phyloP scores from a whole-genome alignment of 2,888 invertebrate species.

The Stenolophus ochropezus region DNA sequence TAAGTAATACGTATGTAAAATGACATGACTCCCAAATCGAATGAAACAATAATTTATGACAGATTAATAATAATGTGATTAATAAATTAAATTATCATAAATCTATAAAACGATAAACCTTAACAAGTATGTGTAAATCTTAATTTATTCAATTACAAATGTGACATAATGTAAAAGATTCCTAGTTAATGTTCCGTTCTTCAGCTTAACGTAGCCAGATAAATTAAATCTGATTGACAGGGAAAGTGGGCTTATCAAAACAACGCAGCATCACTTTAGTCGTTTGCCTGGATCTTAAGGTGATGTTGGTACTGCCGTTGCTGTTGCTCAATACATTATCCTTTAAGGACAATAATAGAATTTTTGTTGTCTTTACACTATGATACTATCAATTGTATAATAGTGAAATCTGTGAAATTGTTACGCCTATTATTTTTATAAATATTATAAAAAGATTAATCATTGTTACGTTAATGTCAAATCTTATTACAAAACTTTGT shows the following conservation, averaged over 20 bases:
- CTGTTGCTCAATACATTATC: slow-evolving; percentile 5
- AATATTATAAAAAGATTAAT: not conserved
- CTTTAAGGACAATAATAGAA: not conserved
- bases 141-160: slow-evolving; percentile 1
- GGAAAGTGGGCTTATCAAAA: slow-evolving; percentile 29
- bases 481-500: too few species aligned
- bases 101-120: not conserved
- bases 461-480: not conserved
- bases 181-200: not conserved
- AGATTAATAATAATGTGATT: not conserved
- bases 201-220: slow-evolving; percentile 21
- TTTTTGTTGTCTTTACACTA: not conserved
- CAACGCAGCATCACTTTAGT: slow-evolving; percentile 24
- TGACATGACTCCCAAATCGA: too few species aligned
- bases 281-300: not conserved
- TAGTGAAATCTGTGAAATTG: not conserved
- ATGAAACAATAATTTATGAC: too few species aligned
- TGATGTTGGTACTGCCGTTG: not conserved
- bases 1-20: too few species aligned
- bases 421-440: not conserved
- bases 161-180: slow-evolving; percentile 14
- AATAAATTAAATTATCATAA: slow-evolving; percentile 17
- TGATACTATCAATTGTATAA: not conserved
- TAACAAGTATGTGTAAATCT: not conserved
- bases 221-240: slow-evolving; percentile 38